A percentile compares a stretch with the other conserved stretches of the same genome.
Evolutionary conservation across 1,140 invertebrate species (phyloP).

Genomic region (Cotesia glomerata): DNA sequence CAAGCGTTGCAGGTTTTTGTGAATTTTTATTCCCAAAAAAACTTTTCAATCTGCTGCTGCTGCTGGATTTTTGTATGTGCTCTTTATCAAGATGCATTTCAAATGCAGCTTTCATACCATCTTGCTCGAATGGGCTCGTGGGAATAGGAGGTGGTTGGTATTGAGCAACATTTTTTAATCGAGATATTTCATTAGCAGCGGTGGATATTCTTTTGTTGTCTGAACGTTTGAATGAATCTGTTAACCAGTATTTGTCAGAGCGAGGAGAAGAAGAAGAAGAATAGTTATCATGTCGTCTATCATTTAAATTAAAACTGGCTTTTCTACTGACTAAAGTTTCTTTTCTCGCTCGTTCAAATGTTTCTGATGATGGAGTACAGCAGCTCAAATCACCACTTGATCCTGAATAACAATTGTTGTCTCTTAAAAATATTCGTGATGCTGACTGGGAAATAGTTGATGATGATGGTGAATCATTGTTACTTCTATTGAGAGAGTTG

Average conservation of each 20-base stretch:
- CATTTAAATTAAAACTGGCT: slow-evolving; percentile 52
- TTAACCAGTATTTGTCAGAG: slow-evolving; percentile 61
- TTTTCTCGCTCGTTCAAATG: slow-evolving; percentile 44
- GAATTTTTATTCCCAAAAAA: slow-evolving; percentile 55
- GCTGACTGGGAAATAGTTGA: slow-evolving; percentile 23
- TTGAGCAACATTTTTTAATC: slow-evolving; percentile 68
- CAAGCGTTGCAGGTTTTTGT: slow-evolving; percentile 47
- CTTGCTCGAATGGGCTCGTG: slow-evolving; percentile 50
- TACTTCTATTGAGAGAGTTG: slow-evolving; percentile 28
- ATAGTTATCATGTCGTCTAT: slow-evolving; percentile 35
- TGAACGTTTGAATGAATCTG: slow-evolving; percentile 63
- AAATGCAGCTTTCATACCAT: slow-evolving; percentile 60
- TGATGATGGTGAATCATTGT: slow-evolving; percentile 21
- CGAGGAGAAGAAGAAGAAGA: slow-evolving; percentile 7
- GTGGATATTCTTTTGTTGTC: slow-evolving; percentile 49
- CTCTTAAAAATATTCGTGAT: slow-evolving; percentile 38
- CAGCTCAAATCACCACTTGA: slow-evolving; percentile 47
- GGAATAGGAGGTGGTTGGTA: slow-evolving; percentile 62
- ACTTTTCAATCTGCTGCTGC: slow-evolving; percentile 56
- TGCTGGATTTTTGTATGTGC: slow-evolving; percentile 50
- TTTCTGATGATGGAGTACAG: slow-evolving; percentile 41
- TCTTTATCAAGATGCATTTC: slow-evolving; percentile 68
- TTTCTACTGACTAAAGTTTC: slow-evolving; percentile 46
- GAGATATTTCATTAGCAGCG: slow-evolving; percentile 37
- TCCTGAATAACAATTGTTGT: slow-evolving; percentile 42